Percentiles rank a stretch among this genome's conserved stretches.
phyloP scores from a whole-genome alignment of 2,113 vertebrate genomes.

The Mustelus asterias region DNA sequence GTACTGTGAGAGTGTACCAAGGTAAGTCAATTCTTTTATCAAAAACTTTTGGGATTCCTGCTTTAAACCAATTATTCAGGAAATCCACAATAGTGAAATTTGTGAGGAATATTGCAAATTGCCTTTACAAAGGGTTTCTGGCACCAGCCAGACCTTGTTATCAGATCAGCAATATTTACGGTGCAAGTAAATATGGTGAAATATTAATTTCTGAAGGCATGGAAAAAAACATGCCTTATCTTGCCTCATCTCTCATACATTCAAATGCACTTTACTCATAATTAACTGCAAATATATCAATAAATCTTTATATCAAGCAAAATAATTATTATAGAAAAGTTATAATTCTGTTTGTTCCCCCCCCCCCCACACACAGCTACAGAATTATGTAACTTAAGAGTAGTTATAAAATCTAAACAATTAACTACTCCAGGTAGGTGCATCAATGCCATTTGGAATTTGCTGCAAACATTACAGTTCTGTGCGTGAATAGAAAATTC shows the following conservation, averaged over 20 bases:
- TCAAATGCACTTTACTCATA: background rate
- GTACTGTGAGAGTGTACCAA: background rate
- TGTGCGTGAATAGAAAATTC: background rate
- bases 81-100: background rate
- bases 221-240: background rate
- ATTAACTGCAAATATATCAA: background rate
- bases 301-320: conserved; percentile 23
- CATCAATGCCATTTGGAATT: background rate
- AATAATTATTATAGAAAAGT: background rate
- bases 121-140: background rate
- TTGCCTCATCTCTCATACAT: background rate
- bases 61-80: background rate
- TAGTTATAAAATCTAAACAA: conserved; percentile 7
- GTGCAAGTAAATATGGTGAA: background rate
- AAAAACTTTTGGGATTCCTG: background rate
- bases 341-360: background rate
- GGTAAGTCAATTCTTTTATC: background rate
- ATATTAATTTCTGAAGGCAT: background rate
- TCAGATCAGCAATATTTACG: background rate
- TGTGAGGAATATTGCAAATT: background rate
- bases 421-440: background rate
- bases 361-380: background rate
- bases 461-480: background rate
- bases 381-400: background rate
- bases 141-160: background rate